Evolutionary conservation across 2,113 vertebrate genomes (phyloP).

Genomic region (Psilopsiagon aurifrons): DNA sequence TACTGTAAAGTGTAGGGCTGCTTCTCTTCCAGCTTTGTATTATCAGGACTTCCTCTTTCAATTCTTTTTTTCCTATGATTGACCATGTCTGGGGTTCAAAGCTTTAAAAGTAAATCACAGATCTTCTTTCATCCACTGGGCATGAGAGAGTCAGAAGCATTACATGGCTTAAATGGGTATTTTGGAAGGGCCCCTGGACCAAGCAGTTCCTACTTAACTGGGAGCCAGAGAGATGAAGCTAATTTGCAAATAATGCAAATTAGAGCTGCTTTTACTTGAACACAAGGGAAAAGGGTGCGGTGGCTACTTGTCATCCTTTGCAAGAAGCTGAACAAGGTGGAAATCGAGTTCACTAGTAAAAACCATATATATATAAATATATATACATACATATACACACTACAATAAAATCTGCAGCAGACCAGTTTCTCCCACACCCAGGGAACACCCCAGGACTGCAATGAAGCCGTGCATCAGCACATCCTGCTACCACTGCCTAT

Average conservation of each 20-base stretch:
- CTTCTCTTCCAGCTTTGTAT: conserved; percentile 25
- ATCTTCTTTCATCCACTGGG: conserved; percentile 31
- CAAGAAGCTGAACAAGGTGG: background rate
- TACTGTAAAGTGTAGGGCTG: background rate
- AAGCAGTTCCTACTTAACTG: background rate
- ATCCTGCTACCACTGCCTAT: background rate
- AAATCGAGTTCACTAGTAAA: background rate
- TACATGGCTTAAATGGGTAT: conserved; percentile 28
- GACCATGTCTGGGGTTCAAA: conserved; percentile 47
- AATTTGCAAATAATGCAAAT: conserved; percentile 33
- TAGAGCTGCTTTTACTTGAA: conserved; percentile 1
- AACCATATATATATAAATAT: background rate
- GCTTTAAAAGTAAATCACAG: conserved; percentile 1
- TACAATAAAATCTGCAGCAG: background rate
- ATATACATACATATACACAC: background rate
- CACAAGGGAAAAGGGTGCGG: background rate
- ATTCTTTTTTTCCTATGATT: background rate
- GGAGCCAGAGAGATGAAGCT: conserved; percentile 20
- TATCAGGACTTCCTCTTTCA: conserved; percentile 9
- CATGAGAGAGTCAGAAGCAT: conserved; percentile 11
- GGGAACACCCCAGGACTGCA: conserved; percentile 3
- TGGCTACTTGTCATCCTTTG: conserved; percentile 16
- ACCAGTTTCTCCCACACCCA: background rate
- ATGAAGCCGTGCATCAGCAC: background rate
- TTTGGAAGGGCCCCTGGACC: background rate